Evolutionary conservation across 2,113 vertebrate species (phyloP).

Genomic region (Erpornis zantholeuca): DNA sequence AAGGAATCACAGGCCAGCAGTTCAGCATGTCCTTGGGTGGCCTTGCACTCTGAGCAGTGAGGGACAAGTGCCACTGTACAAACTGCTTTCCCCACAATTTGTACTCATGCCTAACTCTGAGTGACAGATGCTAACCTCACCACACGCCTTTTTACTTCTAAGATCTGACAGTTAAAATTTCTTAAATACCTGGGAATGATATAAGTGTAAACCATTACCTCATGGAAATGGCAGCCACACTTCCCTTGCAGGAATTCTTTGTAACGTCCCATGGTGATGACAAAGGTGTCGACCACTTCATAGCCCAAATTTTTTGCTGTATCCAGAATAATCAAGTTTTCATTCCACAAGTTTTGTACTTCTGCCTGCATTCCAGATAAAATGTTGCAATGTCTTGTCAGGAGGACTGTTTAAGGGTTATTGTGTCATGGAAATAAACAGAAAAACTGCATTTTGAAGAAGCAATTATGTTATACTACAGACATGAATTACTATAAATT

Average conservation of each 20-base stretch:
- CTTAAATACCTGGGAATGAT: not conserved
- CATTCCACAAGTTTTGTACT: conserved; percentile 81
- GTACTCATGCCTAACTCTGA: not conserved
- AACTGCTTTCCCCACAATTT: rapidly evolving
- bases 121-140: not conserved
- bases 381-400: not conserved
- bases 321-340: conserved; percentile 83
- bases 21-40: not conserved
- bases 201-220: conserved; percentile 73
- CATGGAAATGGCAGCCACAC: conserved; percentile 94
- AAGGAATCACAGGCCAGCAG: not conserved
- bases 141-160: not conserved
- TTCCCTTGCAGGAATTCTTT: conserved; percentile 93
- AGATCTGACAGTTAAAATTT: not conserved
- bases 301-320: conserved; percentile 83
- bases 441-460: not conserved
- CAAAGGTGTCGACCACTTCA: conserved; percentile 85
- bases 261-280: conserved; percentile 91
- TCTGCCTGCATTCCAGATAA: conserved; percentile 75
- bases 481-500: not conserved
- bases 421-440: not conserved
- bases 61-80: rapidly evolving
- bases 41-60: not conserved
- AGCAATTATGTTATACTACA: not conserved
- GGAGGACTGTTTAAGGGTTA: not conserved